Conservation (phyloP, 1,140 invertebrate species). For the Luehdorfia chinensis region DNA sequence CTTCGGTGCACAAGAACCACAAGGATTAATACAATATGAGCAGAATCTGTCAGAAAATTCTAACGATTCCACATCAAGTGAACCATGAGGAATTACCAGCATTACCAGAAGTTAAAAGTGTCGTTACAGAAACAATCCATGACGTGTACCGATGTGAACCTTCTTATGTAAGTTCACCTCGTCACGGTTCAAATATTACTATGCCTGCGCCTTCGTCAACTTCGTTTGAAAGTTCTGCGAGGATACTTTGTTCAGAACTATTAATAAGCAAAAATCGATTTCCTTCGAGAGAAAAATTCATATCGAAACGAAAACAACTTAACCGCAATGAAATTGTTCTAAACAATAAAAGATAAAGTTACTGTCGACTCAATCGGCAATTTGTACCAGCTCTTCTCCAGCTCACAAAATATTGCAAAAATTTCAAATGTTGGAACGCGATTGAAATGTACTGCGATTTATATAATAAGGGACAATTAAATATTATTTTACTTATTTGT, state of each 20-base stretch:
- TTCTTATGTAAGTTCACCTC: slow-evolving; percentile 45
- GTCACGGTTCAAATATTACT: slow-evolving; percentile 36
- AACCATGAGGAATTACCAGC: slow-evolving; percentile 38
- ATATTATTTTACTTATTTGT: neutral
- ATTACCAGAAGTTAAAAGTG: slow-evolving; percentile 36
- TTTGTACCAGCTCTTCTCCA: slow-evolving; percentile 33
- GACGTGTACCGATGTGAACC: slow-evolving; percentile 47
- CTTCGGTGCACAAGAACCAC: slow-evolving; percentile 46
- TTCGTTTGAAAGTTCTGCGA: slow-evolving; percentile 37
- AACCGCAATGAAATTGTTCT: neutral
- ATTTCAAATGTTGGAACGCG: slow-evolving; percentile 46
- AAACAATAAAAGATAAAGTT: slow-evolving; percentile 25
- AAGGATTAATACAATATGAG: slow-evolving; percentile 38
- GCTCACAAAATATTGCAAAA: slow-evolving; percentile 55
- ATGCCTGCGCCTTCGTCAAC: slow-evolving; percentile 36
- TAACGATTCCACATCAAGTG: slow-evolving; percentile 25
- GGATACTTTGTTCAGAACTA: slow-evolving; percentile 42
- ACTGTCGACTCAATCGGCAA: slow-evolving; percentile 42
- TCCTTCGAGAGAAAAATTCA: slow-evolving; percentile 29
- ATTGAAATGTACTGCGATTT: too few species aligned
- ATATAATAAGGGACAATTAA: too few species aligned
- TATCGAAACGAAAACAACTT: slow-evolving; percentile 21
- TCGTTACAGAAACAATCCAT: slow-evolving; percentile 21
- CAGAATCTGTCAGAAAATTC: slow-evolving; percentile 15
- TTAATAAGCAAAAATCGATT: slow-evolving; percentile 33